Evolutionary conservation across 2,888 invertebrate genomes (phyloP).

Genomic region (Thereva nobilitata): DNA sequence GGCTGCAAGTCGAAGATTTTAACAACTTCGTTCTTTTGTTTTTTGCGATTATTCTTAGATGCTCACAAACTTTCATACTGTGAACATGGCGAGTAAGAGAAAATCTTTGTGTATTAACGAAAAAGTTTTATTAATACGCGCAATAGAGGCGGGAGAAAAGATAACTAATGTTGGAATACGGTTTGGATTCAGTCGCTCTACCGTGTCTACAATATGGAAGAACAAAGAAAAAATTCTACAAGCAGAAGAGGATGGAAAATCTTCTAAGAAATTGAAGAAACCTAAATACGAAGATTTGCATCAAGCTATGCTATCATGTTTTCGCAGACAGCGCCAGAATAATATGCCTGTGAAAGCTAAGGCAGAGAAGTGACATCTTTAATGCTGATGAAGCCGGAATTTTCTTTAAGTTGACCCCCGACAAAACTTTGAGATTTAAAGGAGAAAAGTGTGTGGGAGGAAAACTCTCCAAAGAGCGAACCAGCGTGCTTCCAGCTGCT

Average conservation of each 20-base stretch:
- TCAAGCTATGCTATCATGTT: conserved; percentile 13
- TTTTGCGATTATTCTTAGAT: background rate
- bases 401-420: background rate
- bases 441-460: background rate
- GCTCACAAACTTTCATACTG: background rate
- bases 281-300: conserved; percentile 13
- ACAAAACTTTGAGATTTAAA: conserved; percentile 10
- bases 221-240: background rate
- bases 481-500: background rate
- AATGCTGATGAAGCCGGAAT: background rate
- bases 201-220: conserved; percentile 7
- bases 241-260: conserved; percentile 2
- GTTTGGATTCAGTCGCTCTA: conserved; percentile 3
- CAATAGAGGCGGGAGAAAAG: conserved; percentile 7
- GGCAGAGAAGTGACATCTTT: background rate
- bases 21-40: background rate
- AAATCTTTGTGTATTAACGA: conserved; percentile 8
- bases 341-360: conserved; percentile 11
- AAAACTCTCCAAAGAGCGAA: background rate
- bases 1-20: background rate
- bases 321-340: conserved; percentile 3
- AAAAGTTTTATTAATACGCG: conserved; percentile 3
- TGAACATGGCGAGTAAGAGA: conserved; percentile 14
- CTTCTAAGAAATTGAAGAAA: conserved; percentile 5
- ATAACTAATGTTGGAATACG: conserved; percentile 18